A percentile compares a stretch with the other conserved stretches of the same genome.
These are phyloP conservation scores for Oligia fasciuncula DNA, from an alignment of 2,888 invertebrate species.

Conservation along the genomic window DNA sequence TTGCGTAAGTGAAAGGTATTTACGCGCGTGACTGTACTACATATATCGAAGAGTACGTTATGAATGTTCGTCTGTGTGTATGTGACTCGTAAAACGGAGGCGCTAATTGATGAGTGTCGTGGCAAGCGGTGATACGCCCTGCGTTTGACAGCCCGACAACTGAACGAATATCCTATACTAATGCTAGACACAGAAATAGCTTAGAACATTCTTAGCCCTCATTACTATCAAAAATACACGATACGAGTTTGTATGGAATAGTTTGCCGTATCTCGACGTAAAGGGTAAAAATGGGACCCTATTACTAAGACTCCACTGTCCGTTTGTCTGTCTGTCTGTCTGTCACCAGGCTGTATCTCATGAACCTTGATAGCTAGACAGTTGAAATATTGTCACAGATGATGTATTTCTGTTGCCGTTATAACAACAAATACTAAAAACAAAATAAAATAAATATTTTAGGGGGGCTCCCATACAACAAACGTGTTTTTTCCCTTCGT, in stretches of 20 bases:
- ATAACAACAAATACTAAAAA: too few relatives aligned
- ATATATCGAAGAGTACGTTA: constrained; percentile 24
- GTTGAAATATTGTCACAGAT: too few relatives aligned
- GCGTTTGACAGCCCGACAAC: constrained; percentile 71
- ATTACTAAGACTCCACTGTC: too few relatives aligned
- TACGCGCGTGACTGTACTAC: background rate
- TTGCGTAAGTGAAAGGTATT: background rate
- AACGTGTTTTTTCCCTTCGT: too few relatives aligned
- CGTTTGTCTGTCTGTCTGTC: too few relatives aligned
- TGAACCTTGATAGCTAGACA: too few relatives aligned
- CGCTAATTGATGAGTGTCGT: constrained; percentile 71
- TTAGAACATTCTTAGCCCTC: constrained; percentile 62
- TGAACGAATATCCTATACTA: constrained; percentile 70
- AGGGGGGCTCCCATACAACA: too few relatives aligned
- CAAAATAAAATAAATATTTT: too few relatives aligned
- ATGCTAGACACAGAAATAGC: constrained; percentile 67
- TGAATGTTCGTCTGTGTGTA: constrained; percentile 40
- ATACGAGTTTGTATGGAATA: background rate
- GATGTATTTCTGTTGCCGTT: too few relatives aligned
- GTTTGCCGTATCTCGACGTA: background rate
- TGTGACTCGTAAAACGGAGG: constrained; percentile 63
- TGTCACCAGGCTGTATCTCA: too few relatives aligned
- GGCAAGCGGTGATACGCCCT: constrained; percentile 73
- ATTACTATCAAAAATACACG: constrained; percentile 59
- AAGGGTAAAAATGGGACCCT: too few relatives aligned